Evolutionary conservation across 1,140 invertebrate genomes (phyloP).

Genomic region (Trichonephila clavipes): DNA sequence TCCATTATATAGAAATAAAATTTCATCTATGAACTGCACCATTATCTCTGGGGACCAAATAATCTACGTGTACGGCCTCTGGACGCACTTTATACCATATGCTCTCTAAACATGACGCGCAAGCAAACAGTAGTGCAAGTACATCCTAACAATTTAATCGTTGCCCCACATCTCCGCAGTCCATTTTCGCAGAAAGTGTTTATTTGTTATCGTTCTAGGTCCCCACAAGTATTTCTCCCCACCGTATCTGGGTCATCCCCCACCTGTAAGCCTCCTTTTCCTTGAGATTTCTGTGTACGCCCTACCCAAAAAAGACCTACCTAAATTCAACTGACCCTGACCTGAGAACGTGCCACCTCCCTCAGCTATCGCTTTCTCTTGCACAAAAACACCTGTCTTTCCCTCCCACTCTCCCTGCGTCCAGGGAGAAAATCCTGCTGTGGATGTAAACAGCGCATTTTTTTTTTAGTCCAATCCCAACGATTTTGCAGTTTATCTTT

Average conservation of each 20-base stretch:
- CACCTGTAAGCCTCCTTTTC: slow-evolving; percentile 3
- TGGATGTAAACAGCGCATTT: background rate
- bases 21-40: too few relatives aligned
- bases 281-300: background rate
- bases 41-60: too few relatives aligned
- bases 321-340: background rate
- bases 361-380: background rate
- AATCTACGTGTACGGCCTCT: too few relatives aligned
- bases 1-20: too few relatives aligned
- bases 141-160: background rate
- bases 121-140: background rate
- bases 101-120: too few relatives aligned
- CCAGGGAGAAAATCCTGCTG: background rate
- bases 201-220: background rate
- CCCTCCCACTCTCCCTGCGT: background rate
- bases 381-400: background rate
- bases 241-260: background rate
- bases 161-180: background rate
- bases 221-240: background rate
- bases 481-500: too few relatives aligned
- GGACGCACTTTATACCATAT: too few relatives aligned
- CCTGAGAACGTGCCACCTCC: background rate
- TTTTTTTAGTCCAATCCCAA: background rate
- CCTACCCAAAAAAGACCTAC: background rate
- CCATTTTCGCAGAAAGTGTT: background rate